Base-by-base conservation (phyloP, 2,113 vertebrate genomes). In the Leucopsar rothschildi region DNA sequence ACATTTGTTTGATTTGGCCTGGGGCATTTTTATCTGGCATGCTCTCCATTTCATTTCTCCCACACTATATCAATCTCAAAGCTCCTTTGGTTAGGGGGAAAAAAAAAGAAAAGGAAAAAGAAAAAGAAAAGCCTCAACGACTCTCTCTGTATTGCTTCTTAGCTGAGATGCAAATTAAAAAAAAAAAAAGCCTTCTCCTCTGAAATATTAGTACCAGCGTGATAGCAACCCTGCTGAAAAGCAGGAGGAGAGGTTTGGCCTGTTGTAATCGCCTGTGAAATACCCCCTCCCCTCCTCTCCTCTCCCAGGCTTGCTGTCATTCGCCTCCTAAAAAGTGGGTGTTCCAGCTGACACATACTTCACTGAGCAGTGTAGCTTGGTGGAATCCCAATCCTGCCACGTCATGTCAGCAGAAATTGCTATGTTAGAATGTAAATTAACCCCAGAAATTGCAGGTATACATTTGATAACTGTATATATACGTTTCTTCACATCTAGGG, bases 1-100 rank as follows among this genome's bases (percentile, higher is more conserved):
- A 84, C 69, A 92, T 93, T 95, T 96, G 90, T 92, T 94, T 95
- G 68, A 75, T 88, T 90, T 94, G 85, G 71, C 60, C 82, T 86
- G 28, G 29, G 71, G 71, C 68, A 29, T 81, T 93, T 95, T 86
- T 88, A 63, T 95, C 68, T 93, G 68, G 79, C 64, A 77, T 63
- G 40, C 23, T 83, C 44, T 81, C 55, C n/a, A 63, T 88, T 94
- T 92, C 9, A 71, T 94, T 95, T 90, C 47, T 83, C 24, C 39
- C 13, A 47, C 17, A 20, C 37, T 53, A 31, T 66, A 83, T 82
- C 59, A 90, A 65, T 88, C 76, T 80, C 40, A 82, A 73, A 85
- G 24, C 12, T 76, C 29, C 27, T 92, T 87, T 79, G 8, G 15
- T 40, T 57, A 37, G 37, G 25, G 1, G 23, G 25, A 19, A 29